These are phyloP conservation scores for Percopsis transmontana DNA, from an alignment of 2,113 vertebrate genomes.

Conservation along the genomic window DNA sequence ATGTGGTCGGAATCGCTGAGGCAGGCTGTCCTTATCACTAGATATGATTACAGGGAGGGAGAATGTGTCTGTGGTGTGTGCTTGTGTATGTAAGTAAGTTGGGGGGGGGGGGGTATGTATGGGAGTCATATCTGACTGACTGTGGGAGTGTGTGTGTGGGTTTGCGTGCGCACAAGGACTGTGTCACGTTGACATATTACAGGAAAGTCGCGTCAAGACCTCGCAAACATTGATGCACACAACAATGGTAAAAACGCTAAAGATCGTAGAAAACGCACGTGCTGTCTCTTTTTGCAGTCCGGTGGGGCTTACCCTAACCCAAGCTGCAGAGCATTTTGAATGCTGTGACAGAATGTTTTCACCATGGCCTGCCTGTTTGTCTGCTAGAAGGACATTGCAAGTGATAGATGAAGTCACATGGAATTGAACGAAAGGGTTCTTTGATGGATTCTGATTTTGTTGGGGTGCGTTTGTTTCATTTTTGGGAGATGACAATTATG, in stretches of 20 bases:
- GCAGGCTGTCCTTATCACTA: constrained; percentile 64
- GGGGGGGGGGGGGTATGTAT: constrained; percentile 35
- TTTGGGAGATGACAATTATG: no score
- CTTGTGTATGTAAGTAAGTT: constrained; percentile 13
- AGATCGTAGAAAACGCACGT: no score
- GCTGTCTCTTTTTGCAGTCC: no score
- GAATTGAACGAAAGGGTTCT: no score
- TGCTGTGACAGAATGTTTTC: no score
- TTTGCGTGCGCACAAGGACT: neutral
- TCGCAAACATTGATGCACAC: neutral
- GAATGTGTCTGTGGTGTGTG: constrained; percentile 45
- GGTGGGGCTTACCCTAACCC: no score
- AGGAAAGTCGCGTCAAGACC: neutral
- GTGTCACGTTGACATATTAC: neutral
- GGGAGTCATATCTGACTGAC: constrained; percentile 55
- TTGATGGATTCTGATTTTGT: no score
- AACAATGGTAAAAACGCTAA: neutral
- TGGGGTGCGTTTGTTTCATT: no score
- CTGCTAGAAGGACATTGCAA: no score
- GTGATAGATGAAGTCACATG: no score
- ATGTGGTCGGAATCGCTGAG: constrained; percentile 51
- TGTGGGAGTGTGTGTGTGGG: constrained; percentile 28
- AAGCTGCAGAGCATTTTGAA: no score
- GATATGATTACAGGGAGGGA: constrained; percentile 64
- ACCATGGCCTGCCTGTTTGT: no score